Evolutionary conservation across 1,140 invertebrate genomes (phyloP).

Genomic region (Lepidurus couesii): DNA sequence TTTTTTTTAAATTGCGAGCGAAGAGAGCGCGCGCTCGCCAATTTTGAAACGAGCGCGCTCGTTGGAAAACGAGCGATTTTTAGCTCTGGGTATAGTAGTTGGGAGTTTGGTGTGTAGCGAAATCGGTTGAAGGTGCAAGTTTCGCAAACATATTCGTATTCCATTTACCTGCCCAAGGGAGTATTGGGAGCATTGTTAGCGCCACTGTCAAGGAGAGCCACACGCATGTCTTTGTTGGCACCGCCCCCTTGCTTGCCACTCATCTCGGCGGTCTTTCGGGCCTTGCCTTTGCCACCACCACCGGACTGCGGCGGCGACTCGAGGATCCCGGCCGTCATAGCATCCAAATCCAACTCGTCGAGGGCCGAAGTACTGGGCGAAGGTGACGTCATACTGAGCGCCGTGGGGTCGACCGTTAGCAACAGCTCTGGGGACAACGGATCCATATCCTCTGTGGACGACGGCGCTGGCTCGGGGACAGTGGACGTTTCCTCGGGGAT

Average conservation of each 20-base stretch:
- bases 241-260: slow-evolving; percentile 46
- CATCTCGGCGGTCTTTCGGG: slow-evolving; percentile 41
- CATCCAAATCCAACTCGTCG: not conserved
- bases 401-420: slow-evolving; percentile 2
- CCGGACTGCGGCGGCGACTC: not conserved
- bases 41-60: too few relatives aligned
- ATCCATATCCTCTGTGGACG: not conserved
- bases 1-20: too few relatives aligned
- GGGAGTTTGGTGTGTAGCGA: not conserved
- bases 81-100: too few relatives aligned
- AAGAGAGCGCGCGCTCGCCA: too few relatives aligned
- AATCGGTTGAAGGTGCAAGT: slow-evolving; percentile 11
- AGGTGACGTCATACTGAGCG: not conserved
- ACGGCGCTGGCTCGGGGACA: not conserved
- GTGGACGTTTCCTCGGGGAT: not conserved
- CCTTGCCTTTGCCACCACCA: slow-evolving; percentile 41
- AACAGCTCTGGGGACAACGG: not conserved
- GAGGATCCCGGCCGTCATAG: not conserved
- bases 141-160: slow-evolving; percentile 12
- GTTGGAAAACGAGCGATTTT: too few relatives aligned
- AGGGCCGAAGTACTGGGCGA: not conserved
- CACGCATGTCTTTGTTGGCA: slow-evolving; percentile 39
- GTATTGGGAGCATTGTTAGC: slow-evolving; percentile 27
- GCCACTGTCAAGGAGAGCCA: slow-evolving; percentile 37
- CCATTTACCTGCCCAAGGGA: slow-evolving; percentile 24